Percentiles rank a stretch among this genome's conserved stretches.
These are phyloP conservation scores for Catalaphyllia jardinei DNA, from an alignment of 64 coral and sea anemone species.

Conservation along the genomic window DNA sequence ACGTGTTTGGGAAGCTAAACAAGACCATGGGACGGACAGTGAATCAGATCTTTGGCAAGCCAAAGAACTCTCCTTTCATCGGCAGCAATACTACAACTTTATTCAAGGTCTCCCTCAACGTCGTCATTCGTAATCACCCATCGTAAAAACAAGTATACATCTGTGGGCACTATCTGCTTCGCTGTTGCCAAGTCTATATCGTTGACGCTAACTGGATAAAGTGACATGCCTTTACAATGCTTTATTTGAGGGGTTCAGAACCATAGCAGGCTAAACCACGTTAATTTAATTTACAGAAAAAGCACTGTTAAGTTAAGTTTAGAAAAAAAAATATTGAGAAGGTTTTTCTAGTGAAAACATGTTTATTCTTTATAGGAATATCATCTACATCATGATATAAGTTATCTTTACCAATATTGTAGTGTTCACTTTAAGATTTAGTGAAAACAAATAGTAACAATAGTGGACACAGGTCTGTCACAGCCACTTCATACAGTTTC, in stretches of 20 bases:
- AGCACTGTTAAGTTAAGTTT: too few relatives aligned
- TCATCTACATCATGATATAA: too few relatives aligned
- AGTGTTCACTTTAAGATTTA: too few relatives aligned
- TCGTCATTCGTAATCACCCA: slow-evolving; percentile 43
- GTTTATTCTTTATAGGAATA: too few relatives aligned
- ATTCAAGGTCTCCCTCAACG: background rate
- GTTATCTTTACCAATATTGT: too few relatives aligned
- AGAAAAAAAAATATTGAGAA: too few relatives aligned
- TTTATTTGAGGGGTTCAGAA: slow-evolving; percentile 25
- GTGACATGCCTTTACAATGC: slow-evolving; percentile 41
- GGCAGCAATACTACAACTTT: slow-evolving; percentile 7
- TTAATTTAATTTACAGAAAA: too few relatives aligned
- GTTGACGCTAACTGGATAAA: slow-evolving; percentile 20
- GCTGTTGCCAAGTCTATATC: slow-evolving; percentile 52
- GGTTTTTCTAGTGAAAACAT: too few relatives aligned
- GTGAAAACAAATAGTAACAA: too few relatives aligned
- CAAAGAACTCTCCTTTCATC: slow-evolving; percentile 43
- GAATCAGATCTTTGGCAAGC: slow-evolving; percentile 31
- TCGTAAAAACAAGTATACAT: slow-evolving; percentile 57
- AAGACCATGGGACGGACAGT: slow-evolving; percentile 9
- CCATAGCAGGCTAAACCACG: too few relatives aligned
- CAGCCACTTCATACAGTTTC: too few relatives aligned
- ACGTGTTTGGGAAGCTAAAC: slow-evolving; percentile 40
- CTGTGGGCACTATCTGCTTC: slow-evolving; percentile 34
- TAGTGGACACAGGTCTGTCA: too few relatives aligned